Evolutionary conservation across 2,113 vertebrate genomes (phyloP).

Genomic region (Leucopsar rothschildi): DNA sequence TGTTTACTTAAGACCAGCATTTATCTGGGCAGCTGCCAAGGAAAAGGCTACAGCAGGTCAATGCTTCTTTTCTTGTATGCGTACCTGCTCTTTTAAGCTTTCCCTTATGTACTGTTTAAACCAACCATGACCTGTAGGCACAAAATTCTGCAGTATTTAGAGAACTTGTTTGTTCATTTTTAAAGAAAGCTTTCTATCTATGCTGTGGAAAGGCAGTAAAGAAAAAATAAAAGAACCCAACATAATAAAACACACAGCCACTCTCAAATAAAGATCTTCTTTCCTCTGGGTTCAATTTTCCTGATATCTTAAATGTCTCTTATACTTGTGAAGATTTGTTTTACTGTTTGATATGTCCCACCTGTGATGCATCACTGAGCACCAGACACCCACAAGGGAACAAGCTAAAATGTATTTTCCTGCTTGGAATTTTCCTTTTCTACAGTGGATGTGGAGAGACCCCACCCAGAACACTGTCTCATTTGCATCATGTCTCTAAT

Average conservation of each 20-base stretch:
- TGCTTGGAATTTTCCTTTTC: slow-evolving; percentile 29
- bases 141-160: slow-evolving; percentile 13
- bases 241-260: neutral
- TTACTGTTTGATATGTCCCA: slow-evolving; percentile 32
- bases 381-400: slow-evolving; percentile 18
- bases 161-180: neutral
- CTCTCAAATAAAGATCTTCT: slow-evolving; percentile 5
- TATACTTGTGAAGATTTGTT: slow-evolving; percentile 19
- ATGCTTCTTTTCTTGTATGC: neutral
- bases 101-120: slow-evolving; percentile 4
- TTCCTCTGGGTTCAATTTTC: slow-evolving; percentile 51
- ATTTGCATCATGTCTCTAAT: slow-evolving; percentile 38
- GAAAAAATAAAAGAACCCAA: neutral
- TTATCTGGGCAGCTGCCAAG: neutral
- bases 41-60: neutral
- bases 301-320: slow-evolving; percentile 27
- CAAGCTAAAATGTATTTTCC: slow-evolving; percentile 18
- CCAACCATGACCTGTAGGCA: neutral
- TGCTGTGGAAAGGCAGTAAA: neutral
- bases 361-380: slow-evolving; percentile 17
- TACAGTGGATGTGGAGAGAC: neutral
- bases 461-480: slow-evolving; percentile 2
- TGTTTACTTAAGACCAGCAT: slow-evolving; percentile 10
- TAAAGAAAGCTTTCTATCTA: neutral
- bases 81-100: slow-evolving; percentile 34